Percentiles rank a stretch among this genome's conserved stretches.
Conservation (phyloP, 2,797 vertebrate genomes). For the Thaleichthys pacificus region DNA sequence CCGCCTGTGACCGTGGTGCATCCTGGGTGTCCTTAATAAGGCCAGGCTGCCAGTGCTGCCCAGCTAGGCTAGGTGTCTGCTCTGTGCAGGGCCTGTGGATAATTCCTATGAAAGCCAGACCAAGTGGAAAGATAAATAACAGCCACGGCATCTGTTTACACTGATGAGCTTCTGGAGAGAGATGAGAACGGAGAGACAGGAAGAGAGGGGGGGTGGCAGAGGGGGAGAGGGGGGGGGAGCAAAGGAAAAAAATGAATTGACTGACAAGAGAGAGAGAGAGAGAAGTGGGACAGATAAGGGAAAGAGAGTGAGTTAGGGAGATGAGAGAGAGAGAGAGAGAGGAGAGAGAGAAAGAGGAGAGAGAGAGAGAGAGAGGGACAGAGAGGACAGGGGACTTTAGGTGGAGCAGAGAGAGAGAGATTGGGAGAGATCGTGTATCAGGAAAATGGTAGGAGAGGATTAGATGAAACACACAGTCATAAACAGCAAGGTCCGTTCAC, state of each 20-base stretch:
- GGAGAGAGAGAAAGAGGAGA: not conserved
- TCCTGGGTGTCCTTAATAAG: slow-evolving; percentile 59
- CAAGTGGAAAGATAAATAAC: slow-evolving; percentile 82
- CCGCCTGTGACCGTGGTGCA: slow-evolving; percentile 51
- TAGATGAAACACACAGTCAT: slow-evolving; percentile 58
- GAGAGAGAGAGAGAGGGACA: not conserved
- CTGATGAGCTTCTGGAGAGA: slow-evolving; percentile 71
- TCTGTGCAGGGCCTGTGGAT: slow-evolving; percentile 76
- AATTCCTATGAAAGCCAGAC: slow-evolving; percentile 78
- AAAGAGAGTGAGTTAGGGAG: not conserved
- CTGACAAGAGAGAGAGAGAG: slow-evolving; percentile 8
- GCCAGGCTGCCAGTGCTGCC: slow-evolving; percentile 57
- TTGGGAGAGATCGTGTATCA: slow-evolving; percentile 18
- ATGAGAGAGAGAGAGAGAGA: not conserved
- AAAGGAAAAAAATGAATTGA: slow-evolving; percentile 12
- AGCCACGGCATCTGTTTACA: slow-evolving; percentile 79
- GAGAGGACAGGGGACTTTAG: slow-evolving; percentile 39
- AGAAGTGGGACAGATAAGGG: not conserved
- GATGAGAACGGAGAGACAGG: slow-evolving; percentile 38
- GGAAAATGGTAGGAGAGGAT: slow-evolving; percentile 51
- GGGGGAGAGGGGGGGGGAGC: slow-evolving; percentile 21
- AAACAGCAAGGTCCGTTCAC: slow-evolving; percentile 68
- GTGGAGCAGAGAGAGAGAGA: slow-evolving; percentile 47
- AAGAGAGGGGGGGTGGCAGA: slow-evolving; percentile 43
- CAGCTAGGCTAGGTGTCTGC: slow-evolving; percentile 73